Conservation (phyloP, 64 coral and sea anemone genomes). For the Anthopleura sola region DNA sequence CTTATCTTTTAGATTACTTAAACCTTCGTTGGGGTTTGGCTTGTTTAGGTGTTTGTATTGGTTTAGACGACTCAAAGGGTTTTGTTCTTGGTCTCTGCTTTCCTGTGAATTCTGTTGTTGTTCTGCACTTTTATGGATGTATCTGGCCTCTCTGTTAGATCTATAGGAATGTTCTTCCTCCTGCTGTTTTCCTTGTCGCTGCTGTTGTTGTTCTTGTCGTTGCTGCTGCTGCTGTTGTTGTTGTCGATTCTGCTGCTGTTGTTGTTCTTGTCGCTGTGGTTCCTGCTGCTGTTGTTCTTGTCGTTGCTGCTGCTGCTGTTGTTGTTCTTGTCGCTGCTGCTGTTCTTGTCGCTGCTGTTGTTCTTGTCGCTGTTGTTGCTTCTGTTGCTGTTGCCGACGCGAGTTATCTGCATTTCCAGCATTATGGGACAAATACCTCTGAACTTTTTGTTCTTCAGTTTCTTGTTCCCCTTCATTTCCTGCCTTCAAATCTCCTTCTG, state of each 20-base stretch:
- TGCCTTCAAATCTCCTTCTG: neutral
- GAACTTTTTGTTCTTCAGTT: constrained; percentile 6
- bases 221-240: neutral
- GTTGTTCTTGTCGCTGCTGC: neutral
- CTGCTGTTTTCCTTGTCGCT: neutral
- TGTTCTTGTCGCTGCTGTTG: neutral
- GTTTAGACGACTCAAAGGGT: neutral
- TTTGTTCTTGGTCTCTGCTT: neutral
- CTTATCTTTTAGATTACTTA: neutral
- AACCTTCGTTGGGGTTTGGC: neutral
- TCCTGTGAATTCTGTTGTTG: neutral
- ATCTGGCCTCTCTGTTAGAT: neutral
- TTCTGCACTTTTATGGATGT: neutral
- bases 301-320: neutral
- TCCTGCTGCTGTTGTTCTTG: neutral
- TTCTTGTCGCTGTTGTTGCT: neutral
- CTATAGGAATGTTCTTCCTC: neutral
- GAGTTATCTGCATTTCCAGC: neutral
- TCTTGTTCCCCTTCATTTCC: neutral
- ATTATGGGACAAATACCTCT: neutral
- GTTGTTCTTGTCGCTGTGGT: neutral
- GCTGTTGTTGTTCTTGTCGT: neutral
- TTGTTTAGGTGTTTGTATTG: neutral
- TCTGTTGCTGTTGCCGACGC: neutral
- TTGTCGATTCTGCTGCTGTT: neutral